Percentiles rank a stretch among this genome's conserved stretches.
Conservation (phyloP, 2,113 vertebrate genomes). For the Chauna torquata region DNA sequence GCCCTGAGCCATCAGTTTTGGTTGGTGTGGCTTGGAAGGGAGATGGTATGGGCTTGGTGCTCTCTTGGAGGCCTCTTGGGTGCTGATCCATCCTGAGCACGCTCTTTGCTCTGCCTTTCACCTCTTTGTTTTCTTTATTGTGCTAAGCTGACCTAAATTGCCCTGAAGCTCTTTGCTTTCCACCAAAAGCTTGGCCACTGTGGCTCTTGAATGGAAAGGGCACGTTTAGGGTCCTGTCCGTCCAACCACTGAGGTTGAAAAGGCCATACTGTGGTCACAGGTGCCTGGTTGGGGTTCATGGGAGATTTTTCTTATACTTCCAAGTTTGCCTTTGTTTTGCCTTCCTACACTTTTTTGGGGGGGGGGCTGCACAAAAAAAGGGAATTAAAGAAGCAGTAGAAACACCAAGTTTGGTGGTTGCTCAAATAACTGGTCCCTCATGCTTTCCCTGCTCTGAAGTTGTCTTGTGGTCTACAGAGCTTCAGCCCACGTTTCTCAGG, state of each 20-base stretch:
- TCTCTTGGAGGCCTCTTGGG: background rate
- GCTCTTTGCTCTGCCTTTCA: background rate
- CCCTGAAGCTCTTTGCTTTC: background rate
- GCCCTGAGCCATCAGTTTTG: fast-evolving
- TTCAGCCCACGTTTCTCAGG: background rate
- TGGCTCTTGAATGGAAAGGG: too few relatives aligned
- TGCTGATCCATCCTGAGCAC: fast-evolving
- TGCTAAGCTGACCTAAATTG: background rate
- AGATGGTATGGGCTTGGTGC: background rate
- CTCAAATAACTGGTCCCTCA: background rate
- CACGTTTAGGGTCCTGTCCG: background rate
- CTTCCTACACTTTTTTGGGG: background rate
- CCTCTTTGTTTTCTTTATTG: background rate
- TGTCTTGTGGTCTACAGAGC: background rate
- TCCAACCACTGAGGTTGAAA: background rate
- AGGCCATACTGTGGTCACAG: background rate
- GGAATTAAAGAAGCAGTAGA: background rate
- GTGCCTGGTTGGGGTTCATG: background rate
- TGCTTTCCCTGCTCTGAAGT: background rate
- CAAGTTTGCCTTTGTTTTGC: background rate
- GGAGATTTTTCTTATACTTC: background rate
- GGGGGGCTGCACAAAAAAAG: background rate
- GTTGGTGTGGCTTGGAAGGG: background rate
- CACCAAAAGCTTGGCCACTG: background rate
- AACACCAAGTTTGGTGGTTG: background rate